Base-by-base conservation (phyloP, 2,888 invertebrate species). In the Pimpla rufipes region DNA sequence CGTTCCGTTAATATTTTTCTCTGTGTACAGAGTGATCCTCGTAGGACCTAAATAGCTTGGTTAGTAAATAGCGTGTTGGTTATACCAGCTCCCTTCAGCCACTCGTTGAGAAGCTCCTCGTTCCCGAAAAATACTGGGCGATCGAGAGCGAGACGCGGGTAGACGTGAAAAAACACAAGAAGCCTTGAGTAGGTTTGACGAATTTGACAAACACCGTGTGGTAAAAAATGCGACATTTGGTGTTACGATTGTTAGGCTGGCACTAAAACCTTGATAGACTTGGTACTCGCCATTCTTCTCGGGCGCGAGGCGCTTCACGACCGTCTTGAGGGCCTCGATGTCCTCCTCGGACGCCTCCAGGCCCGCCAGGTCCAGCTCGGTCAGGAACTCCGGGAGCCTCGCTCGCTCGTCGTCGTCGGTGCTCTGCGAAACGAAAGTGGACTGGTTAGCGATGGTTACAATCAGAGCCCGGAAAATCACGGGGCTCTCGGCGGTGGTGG, bases 271-370 rank as follows among this genome's bases (percentile, higher is more conserved):
- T 93, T 92, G 92, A 85, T 90, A 92, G 84, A 91, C 89, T 90
- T 92, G 90, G 91, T 93, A 93, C 92, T 93, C 92, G 92, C 92
- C 93, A 92, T 92, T 92, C 90, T 92, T 92, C 88, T 92, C 91
- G 3, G 93, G 92, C 76, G 92, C 91, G 81, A 93, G 87, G 66
- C 93, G 89, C 81, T 93, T 93, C 2, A 92, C 92, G 67, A 93
- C 88, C 78, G 88, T 92, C 83, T 88, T 92, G 70, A 93, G 85
- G 11, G 90, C 89, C 73, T 91, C 91, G 59, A 91, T 89, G 80
- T 90, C 92, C 79, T 92, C 93, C 80, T 90, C 87, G 50, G 92
- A 92, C 35, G 90, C 90, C 68, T 91, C 92, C 35, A 90, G 85
- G 80, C 89, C 90, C 21, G 89, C 89, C 83, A 91, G 84, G 77